These are phyloP conservation scores for Agrenia bidenticulata DNA, from an alignment of 2,888 invertebrate species.

Conservation along the genomic window DNA sequence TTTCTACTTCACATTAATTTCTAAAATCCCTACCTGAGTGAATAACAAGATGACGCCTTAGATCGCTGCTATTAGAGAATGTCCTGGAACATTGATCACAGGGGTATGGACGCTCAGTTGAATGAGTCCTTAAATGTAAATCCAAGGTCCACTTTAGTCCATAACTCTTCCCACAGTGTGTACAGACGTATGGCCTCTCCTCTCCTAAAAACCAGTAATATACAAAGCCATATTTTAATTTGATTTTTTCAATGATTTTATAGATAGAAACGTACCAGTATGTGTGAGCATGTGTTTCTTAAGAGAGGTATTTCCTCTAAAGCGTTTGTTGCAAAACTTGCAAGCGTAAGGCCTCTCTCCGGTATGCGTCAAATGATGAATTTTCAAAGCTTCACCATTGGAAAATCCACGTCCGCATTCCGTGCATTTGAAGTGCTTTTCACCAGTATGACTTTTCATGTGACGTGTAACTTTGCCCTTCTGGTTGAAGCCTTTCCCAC, in stretches of 20 bases:
- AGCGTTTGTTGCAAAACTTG: constrained; percentile 64
- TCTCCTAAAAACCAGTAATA: constrained; percentile 58
- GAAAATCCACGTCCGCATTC: constrained; percentile 66
- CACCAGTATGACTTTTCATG: constrained; percentile 65
- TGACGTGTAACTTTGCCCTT: constrained; percentile 71
- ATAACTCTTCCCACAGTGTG: constrained; percentile 65
- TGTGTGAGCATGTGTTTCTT: constrained; percentile 68
- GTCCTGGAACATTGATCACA: constrained; percentile 68
- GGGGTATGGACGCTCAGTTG: constrained; percentile 61
- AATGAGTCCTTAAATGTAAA: constrained; percentile 62
- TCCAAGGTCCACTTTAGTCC: constrained; percentile 64
- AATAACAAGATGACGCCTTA: constrained; percentile 68
- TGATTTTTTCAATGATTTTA: too few species aligned
- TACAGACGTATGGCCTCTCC: constrained; percentile 62
- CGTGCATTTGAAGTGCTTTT: constrained; percentile 62
- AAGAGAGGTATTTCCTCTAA: constrained; percentile 67
- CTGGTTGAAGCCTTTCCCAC: constrained; percentile 69
- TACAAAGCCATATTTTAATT: too few species aligned
- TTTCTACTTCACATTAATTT: too few species aligned
- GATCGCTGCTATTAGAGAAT: constrained; percentile 69
- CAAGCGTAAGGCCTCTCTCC: constrained; percentile 63
- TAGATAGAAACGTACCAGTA: constrained; percentile 57
- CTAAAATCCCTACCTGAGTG: constrained; percentile 74
- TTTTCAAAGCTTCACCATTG: constrained; percentile 55
- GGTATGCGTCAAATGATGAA: constrained; percentile 52